Conservation (phyloP, 2,113 vertebrate species). For the Oncorhynchus tshawytscha region DNA sequence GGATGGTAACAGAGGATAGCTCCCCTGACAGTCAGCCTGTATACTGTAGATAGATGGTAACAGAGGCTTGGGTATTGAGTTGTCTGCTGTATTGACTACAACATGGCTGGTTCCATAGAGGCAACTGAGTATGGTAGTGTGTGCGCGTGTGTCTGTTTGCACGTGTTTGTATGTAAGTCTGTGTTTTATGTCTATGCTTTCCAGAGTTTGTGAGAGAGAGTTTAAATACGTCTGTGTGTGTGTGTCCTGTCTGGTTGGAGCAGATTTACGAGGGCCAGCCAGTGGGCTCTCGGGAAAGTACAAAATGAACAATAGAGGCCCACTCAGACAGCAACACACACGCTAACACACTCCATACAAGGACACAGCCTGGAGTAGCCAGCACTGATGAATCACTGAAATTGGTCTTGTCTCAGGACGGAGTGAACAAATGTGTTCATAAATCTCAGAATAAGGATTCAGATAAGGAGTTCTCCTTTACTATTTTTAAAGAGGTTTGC, state of each 20-base stretch:
- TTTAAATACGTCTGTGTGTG: conserved; percentile 1
- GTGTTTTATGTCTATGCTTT: conserved; percentile 6
- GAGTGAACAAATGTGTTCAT: too few relatives aligned
- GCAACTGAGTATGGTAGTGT: background rate
- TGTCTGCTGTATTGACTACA: too few relatives aligned
- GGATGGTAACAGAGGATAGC: too few relatives aligned
- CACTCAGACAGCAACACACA: conserved; percentile 20
- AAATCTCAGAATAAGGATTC: too few relatives aligned
- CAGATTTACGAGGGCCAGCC: conserved; percentile 42
- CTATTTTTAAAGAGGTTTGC: too few relatives aligned
- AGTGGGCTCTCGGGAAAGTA: conserved; percentile 25
- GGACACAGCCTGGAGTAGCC: background rate
- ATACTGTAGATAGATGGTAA: too few relatives aligned
- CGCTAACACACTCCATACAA: background rate
- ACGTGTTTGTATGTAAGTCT: background rate
- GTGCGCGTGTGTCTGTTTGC: background rate
- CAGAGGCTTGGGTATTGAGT: too few relatives aligned
- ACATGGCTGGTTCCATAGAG: too few relatives aligned
- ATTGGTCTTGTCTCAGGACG: background rate
- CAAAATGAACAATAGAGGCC: conserved; percentile 33
- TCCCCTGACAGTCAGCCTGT: too few relatives aligned
- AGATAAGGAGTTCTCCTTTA: too few relatives aligned
- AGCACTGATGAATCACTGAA: background rate
- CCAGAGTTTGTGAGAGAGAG: background rate
- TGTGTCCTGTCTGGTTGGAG: conserved; percentile 13